These are phyloP conservation scores for Vanessa atalanta DNA, from an alignment of 1,140 invertebrate species.

Conservation along the genomic window DNA sequence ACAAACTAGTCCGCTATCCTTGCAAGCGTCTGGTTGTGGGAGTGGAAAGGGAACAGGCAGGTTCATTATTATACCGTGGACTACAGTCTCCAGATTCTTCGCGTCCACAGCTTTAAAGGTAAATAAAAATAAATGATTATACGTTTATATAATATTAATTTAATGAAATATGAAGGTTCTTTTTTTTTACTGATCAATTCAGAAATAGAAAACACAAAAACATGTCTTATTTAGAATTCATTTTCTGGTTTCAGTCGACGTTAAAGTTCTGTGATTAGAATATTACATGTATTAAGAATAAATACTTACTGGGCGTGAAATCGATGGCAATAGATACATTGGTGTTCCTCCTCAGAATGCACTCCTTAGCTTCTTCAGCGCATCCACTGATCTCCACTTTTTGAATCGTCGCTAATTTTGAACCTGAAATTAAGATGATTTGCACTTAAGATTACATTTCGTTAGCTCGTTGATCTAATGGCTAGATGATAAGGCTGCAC, in stretches of 20 bases:
- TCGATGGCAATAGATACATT: constrained; percentile 83
- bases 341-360: constrained; percentile 82
- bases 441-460: no score
- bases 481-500: no score
- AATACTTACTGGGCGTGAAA: constrained; percentile 82
- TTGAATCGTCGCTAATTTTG: constrained; percentile 81
- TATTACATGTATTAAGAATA: background rate
- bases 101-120: constrained; percentile 71
- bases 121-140: background rate
- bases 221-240: no score
- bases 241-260: no score
- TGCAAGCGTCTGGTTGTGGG: constrained; percentile 85
- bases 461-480: no score
- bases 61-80: constrained; percentile 86
- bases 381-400: constrained; percentile 82
- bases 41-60: constrained; percentile 87
- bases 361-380: constrained; percentile 77
- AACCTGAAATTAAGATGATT: constrained; percentile 74
- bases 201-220: no score
- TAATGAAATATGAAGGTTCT: no score
- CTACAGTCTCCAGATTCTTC: constrained; percentile 80
- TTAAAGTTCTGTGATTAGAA: background rate
- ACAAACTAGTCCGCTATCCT: constrained; percentile 84
- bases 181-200: no score
- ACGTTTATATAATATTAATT: background rate